A percentile compares a stretch with the other conserved stretches of the same genome.
phyloP scores from a whole-genome alignment of 2,888 invertebrate species.

The Flabesymbios commensalis region DNA sequence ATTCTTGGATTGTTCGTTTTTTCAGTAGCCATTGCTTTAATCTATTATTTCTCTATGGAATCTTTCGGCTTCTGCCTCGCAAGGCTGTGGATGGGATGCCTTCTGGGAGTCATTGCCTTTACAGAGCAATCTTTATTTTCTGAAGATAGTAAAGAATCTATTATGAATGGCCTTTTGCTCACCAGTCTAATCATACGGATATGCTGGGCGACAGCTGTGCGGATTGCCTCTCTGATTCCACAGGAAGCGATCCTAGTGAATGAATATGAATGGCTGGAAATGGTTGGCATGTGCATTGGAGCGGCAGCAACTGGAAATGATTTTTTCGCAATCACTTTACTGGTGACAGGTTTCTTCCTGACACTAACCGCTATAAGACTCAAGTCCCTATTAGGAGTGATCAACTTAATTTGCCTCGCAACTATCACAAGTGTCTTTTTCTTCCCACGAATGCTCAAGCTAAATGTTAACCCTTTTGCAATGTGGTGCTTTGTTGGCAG shows the following conservation, averaged over 20 bases:
- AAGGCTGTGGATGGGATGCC: conserved; percentile 55
- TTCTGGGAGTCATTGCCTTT: conserved; percentile 54
- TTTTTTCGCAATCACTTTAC: conserved; percentile 41
- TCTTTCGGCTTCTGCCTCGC: conserved; percentile 44
- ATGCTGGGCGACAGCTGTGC: conserved; percentile 46
- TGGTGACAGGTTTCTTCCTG: conserved; percentile 45
- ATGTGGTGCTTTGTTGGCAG: conserved; percentile 50
- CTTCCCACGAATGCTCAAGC: conserved; percentile 43
- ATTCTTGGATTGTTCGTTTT: conserved; percentile 50
- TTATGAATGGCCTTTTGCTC: conserved; percentile 53
- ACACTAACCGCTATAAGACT: conserved; percentile 51
- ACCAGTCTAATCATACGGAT: conserved; percentile 43
- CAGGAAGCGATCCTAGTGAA: conserved; percentile 40
- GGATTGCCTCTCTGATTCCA: conserved; percentile 39
- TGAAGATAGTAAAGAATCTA: conserved; percentile 39
- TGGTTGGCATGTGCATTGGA: conserved; percentile 50
- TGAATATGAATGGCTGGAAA: conserved; percentile 45
- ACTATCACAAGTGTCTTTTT: conserved; percentile 38
- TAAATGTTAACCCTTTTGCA: conserved; percentile 46
- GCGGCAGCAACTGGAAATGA: conserved; percentile 45
- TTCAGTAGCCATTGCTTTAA: conserved; percentile 47
- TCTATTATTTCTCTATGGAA: conserved; percentile 50
- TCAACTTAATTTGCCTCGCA: conserved; percentile 42
- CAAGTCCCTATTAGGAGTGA: conserved; percentile 49
- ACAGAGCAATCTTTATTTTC: conserved; percentile 39